phyloP scores from a whole-genome alignment of 2,113 vertebrate genomes.

The Oenanthe oenanthe region DNA sequence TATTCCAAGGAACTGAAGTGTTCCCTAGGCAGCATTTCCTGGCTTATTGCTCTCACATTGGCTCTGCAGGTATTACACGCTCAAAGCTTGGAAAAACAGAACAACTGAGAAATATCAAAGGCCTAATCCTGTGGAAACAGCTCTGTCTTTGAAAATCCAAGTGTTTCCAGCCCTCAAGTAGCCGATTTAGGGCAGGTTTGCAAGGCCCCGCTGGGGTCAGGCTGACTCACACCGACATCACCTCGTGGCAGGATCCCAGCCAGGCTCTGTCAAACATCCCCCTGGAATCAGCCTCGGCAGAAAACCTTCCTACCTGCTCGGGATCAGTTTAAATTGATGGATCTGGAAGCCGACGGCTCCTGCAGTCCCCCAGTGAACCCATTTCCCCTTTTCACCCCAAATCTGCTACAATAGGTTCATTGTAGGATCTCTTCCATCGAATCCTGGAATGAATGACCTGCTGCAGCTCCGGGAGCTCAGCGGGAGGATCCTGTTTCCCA shows the following conservation, averaged over 20 bases:
- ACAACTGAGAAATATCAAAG: neutral
- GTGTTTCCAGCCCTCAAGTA: neutral
- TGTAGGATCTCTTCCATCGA: accelerated
- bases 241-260: neutral
- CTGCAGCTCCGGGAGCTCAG: neutral
- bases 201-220: neutral
- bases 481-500: neutral
- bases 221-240: neutral
- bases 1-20: neutral
- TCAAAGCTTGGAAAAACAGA: neutral
- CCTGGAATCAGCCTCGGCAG: neutral
- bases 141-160: neutral
- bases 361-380: neutral
- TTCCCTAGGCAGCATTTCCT: neutral
- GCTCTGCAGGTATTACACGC: neutral
- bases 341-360: neutral
- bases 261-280: neutral
- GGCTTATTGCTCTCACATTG: neutral
- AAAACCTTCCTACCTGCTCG: neutral
- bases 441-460: neutral
- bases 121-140: neutral
- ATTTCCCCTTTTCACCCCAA: neutral
- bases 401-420: neutral
- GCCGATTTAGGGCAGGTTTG: neutral
- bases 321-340: neutral